Evolutionary conservation across 2,888 invertebrate genomes (phyloP), one percentile per base, ranked within the genome.

Genomic region (Leuctra nigra): DNA sequence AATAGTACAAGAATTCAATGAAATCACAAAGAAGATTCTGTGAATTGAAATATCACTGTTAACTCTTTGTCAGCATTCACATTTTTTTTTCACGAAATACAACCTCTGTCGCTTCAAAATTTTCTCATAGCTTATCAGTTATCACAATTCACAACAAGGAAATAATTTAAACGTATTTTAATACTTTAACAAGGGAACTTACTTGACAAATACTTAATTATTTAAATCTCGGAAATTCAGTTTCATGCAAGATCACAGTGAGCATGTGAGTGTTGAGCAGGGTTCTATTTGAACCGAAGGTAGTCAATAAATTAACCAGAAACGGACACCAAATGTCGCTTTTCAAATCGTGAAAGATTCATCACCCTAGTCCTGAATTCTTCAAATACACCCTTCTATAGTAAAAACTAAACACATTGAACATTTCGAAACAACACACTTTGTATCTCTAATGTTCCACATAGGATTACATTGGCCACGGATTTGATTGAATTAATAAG

Each of bases 311-410:
- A 50, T 50, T 50, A 50, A 50, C 50, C 50, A 50, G 50, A 50
- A 50, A 50, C 50, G 50, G 50, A 50, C 50, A 50, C 50, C 50
- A 50, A 50, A 50, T 50, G 50, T 50, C 50, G 50, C 50, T 50
- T 50, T 50, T 50, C 50, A 35, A 50, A 50, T 35, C 50, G 50
- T 50, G 35, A 50, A 50, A 50, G 20, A 50, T 50, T 50, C 50
- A 50, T 50, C 50, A 33, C 35, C 9, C 11, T 18, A 20, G 33
- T 50, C 50, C 35, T 50, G 35, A 50, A 50, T 50, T 50, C 50
- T 50, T 50, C 35, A 50, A 50, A 35, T 35, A 50, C 35, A 50
- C 33, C 33, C 20, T 29, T 22, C 18, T 50, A 50, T n/a, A 50
- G 50, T 36, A 50, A 16, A 16, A 18, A 29, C 50, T 35, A 22